A percentile compares a stretch with the other conserved stretches of the same genome.
phyloP scores from a whole-genome alignment of 2,797 vertebrate genomes.

The Paratrypauchen microcephalus region DNA sequence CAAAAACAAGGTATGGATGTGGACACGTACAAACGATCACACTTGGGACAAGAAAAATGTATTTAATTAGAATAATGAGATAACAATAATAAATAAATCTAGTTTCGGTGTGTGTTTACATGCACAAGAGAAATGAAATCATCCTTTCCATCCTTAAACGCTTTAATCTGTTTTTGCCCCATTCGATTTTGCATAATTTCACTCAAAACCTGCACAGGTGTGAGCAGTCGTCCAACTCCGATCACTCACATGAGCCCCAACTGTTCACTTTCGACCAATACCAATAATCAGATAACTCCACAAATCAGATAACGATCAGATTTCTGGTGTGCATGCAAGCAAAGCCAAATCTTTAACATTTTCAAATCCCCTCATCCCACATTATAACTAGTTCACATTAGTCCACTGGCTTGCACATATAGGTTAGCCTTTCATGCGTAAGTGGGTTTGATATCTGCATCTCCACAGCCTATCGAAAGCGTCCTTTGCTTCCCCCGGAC shows the following conservation, averaged over 20 bases:
- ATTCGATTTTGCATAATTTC: no score
- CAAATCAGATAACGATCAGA: neutral
- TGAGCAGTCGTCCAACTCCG: no score
- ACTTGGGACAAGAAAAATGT: no score
- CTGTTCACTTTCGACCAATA: no score
- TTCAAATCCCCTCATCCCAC: neutral
- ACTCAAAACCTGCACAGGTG: no score
- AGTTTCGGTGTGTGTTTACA: neutral
- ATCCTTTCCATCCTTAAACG: no score
- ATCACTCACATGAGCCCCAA: no score
- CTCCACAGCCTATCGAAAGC: constrained; percentile 11
- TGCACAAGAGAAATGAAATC: neutral
- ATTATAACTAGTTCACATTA: constrained; percentile 12
- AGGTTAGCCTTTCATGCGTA: constrained; percentile 13
- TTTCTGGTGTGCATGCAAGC: neutral
- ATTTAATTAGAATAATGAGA: neutral
- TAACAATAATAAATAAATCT: no score
- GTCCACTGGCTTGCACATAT: constrained; percentile 2
- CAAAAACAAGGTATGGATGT: constrained; percentile 87
- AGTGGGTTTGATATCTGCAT: constrained; percentile 14
- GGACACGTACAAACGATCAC: no score
- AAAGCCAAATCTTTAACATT: neutral
- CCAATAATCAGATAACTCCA: neutral
- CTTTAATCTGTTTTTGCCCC: no score
- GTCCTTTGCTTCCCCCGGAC: constrained; percentile 16